phyloP scores from a whole-genome alignment of 1,140 invertebrate genomes.

The Notospermus geniculatus region DNA sequence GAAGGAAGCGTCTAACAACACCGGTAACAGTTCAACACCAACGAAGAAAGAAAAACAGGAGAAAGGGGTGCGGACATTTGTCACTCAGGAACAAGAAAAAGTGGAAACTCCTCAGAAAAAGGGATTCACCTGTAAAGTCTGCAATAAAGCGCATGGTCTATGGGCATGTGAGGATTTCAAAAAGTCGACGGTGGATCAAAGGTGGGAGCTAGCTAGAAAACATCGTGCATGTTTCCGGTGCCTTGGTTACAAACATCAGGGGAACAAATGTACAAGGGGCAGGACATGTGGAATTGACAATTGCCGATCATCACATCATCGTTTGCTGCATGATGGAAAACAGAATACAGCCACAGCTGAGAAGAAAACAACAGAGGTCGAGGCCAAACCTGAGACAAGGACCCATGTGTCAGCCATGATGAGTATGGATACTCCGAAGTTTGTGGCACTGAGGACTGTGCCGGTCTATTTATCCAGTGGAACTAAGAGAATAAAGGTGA shows the following conservation, averaged over 20 bases:
- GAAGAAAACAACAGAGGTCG: no score
- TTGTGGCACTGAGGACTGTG: no score
- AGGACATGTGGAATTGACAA: not conserved
- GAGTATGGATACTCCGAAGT: no score
- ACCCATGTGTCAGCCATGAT: no score
- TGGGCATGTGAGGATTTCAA: constrained; percentile 1
- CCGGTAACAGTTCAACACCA: not conserved
- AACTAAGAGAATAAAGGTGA: constrained; percentile 19
- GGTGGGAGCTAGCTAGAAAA: not conserved
- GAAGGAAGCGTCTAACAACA: not conserved
- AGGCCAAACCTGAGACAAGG: no score
- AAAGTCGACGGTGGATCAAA: not conserved
- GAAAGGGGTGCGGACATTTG: no score
- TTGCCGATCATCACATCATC: not conserved
- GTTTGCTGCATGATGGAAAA: not conserved
- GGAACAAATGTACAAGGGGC: not conserved
- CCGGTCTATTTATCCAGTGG: constrained; percentile 7
- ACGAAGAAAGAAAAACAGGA: not conserved
- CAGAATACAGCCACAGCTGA: no score
- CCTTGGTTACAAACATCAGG: not conserved
- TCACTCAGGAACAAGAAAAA: no score
- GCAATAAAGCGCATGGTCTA: not conserved
- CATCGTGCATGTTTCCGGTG: not conserved
- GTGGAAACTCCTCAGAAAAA: no score
- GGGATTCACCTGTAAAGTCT: not conserved